These are phyloP conservation scores for Ormyrus labotus DNA, from an alignment of 2,888 invertebrate species.

Conservation along the genomic window DNA sequence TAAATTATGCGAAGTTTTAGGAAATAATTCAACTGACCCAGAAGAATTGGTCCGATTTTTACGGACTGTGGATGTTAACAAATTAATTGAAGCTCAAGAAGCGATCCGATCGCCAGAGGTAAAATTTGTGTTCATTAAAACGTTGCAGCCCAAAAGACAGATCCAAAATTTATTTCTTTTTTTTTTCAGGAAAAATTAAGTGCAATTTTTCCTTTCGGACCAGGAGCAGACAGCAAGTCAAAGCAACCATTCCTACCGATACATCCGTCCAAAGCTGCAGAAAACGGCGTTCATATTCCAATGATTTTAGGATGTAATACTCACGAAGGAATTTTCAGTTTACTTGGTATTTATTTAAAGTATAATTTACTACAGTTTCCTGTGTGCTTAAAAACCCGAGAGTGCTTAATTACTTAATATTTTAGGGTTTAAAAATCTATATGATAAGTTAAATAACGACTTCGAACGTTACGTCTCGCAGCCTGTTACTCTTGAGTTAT, in stretches of 20 bases:
- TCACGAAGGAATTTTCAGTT: constrained; percentile 61
- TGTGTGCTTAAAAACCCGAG: no score
- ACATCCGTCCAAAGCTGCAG: constrained; percentile 50
- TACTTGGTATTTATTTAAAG: constrained; percentile 10
- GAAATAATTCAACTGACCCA: constrained; percentile 66
- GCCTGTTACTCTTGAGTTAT: constrained; percentile 49
- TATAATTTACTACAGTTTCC: neutral
- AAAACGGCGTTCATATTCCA: constrained; percentile 64
- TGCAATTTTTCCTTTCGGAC: constrained; percentile 58
- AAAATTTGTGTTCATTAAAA: neutral
- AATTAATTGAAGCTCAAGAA: constrained; percentile 59
- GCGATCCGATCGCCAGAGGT: neutral
- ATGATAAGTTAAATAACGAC: constrained; percentile 15
- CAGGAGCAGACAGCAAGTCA: constrained; percentile 62
- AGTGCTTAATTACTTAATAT: no score
- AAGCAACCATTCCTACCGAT: constrained; percentile 62
- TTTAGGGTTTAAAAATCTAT: neutral
- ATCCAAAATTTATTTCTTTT: neutral
- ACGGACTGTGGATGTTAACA: constrained; percentile 60
- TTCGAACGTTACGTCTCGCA: constrained; percentile 44
- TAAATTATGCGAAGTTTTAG: constrained; percentile 66
- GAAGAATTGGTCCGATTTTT: constrained; percentile 65
- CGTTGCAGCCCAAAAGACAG: neutral
- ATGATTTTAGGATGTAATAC: constrained; percentile 64
- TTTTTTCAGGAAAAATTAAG: constrained; percentile 59